Conservation (phyloP, 2,113 vertebrate species). For the Serilophus lunatus region DNA sequence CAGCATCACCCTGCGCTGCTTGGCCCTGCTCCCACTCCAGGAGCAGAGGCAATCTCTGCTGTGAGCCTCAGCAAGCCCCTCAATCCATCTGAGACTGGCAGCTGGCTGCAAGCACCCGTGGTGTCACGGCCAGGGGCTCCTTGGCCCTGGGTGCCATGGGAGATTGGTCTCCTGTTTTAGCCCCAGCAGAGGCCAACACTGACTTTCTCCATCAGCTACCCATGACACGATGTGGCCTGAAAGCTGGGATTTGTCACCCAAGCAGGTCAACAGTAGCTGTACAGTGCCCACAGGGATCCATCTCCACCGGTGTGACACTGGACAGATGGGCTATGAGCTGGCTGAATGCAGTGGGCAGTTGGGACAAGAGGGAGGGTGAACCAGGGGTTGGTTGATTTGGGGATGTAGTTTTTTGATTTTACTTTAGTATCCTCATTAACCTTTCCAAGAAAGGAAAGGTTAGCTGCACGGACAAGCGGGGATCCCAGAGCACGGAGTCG, state of each 20-base stretch:
- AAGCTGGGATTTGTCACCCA: neutral
- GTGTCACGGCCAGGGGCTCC: neutral
- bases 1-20: neutral
- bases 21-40: accelerated
- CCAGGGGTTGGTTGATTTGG: accelerated
- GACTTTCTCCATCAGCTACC: neutral
- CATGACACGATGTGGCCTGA: accelerated
- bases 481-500: neutral
- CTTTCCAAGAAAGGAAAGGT: conserved; percentile 1
- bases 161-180: accelerated
- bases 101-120: accelerated
- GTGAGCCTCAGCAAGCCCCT: neutral
- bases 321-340: neutral
- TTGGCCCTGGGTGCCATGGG: accelerated
- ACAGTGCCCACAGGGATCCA: neutral
- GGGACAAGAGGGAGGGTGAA: too few relatives aligned
- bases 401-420: neutral
- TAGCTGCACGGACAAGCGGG: neutral
- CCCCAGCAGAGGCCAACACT: accelerated
- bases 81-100: accelerated
- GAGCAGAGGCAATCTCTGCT: neutral
- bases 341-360: neutral
- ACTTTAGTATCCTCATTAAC: neutral
- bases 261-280: neutral
- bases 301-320: accelerated